Percentiles rank a stretch among this genome's conserved stretches.
phyloP scores from a whole-genome alignment of 2,797 vertebrate species.

The Myripristis murdjan region DNA sequence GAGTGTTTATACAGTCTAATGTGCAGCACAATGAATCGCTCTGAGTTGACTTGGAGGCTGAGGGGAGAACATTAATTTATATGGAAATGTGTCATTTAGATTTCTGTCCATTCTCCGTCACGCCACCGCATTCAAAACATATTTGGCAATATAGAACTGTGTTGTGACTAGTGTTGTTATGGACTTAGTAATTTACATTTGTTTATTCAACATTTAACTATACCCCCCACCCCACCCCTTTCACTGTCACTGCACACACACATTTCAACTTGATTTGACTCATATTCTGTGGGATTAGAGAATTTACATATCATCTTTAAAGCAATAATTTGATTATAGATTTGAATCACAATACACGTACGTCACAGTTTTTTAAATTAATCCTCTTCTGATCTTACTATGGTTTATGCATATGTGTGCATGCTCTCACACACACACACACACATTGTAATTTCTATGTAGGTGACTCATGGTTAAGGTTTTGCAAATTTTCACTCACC shows the following conservation, averaged over 20 bases:
- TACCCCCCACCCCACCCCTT: background rate
- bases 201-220: too few species aligned
- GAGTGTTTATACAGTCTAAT: slow-evolving; percentile 38
- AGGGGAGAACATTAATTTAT: slow-evolving; percentile 62
- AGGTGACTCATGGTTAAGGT: slow-evolving; percentile 43
- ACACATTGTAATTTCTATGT: slow-evolving; percentile 2
- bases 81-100: slow-evolving; percentile 65
- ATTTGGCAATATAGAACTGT: slow-evolving; percentile 30
- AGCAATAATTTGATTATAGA: background rate
- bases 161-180: background rate
- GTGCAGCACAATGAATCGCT: slow-evolving; percentile 32
- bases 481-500: slow-evolving; percentile 24
- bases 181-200: too few species aligned
- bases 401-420: background rate
- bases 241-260: slow-evolving; percentile 1
- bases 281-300: background rate
- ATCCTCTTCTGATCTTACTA: background rate
- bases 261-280: background rate
- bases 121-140: slow-evolving; percentile 29
- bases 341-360: background rate
- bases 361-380: background rate
- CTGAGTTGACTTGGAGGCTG: slow-evolving; percentile 41
- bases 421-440: background rate
- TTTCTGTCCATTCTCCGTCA: slow-evolving; percentile 29
- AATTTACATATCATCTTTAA: background rate